These are phyloP conservation scores for Cephus runcator DNA, from an alignment of 2,888 invertebrate species.

Conservation along the genomic window DNA sequence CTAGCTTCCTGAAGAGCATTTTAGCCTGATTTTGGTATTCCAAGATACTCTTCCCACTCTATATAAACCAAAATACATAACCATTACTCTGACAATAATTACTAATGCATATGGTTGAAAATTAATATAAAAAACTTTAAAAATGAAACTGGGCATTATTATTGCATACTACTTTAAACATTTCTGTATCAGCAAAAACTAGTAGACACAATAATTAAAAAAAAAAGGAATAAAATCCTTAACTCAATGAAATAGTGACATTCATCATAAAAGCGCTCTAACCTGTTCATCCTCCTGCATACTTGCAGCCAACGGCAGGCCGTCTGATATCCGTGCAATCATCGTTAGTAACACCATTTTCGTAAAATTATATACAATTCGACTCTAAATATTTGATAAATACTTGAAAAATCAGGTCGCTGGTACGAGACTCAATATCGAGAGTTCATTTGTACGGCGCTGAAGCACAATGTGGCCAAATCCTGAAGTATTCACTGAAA, in stretches of 20 bases:
- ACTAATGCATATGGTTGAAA: slow-evolving; percentile 39
- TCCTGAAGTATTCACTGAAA: slow-evolving; percentile 44
- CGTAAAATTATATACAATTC: slow-evolving; percentile 17
- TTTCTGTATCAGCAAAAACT: not conserved
- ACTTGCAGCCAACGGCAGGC: slow-evolving; percentile 93
- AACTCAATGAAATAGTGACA: slow-evolving; percentile 27
- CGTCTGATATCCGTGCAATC: slow-evolving; percentile 96
- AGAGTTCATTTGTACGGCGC: slow-evolving; percentile 39
- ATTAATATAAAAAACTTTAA: slow-evolving; percentile 45
- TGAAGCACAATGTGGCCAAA: slow-evolving; percentile 37
- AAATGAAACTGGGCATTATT: slow-evolving; percentile 11
- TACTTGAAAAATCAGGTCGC: slow-evolving; percentile 9
- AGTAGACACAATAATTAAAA: too few relatives aligned
- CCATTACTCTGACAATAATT: slow-evolving; percentile 8
- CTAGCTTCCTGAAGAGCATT: slow-evolving; percentile 95
- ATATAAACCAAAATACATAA: slow-evolving; percentile 58
- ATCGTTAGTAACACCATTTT: slow-evolving; percentile 97
- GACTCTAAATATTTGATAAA: slow-evolving; percentile 1
- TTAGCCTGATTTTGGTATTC: slow-evolving; percentile 99
- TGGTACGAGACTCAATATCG: slow-evolving; percentile 24
- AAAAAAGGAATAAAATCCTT: not conserved
- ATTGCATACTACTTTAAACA: not conserved
- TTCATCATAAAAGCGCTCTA: slow-evolving; percentile 51
- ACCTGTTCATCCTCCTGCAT: slow-evolving; percentile 99
- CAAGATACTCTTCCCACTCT: slow-evolving; percentile 93